Evolutionary conservation across 2,797 vertebrate species (phyloP).

Genomic region (Falco concolor): DNA sequence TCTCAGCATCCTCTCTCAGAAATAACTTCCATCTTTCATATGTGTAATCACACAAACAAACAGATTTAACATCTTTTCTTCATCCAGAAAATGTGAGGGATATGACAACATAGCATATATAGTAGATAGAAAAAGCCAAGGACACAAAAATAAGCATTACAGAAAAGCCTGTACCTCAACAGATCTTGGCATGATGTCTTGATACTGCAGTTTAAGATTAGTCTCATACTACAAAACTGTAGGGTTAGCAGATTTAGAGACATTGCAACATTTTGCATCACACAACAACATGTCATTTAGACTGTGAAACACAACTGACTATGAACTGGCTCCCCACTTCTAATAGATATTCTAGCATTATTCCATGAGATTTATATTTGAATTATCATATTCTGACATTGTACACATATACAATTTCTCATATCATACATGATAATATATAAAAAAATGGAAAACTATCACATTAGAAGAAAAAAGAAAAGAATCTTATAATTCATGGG

Average conservation of each 20-base stretch:
- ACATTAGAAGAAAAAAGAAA: background rate
- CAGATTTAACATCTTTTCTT: background rate
- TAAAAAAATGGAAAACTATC: background rate
- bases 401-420: background rate
- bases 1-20: background rate
- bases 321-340: background rate
- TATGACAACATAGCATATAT: background rate
- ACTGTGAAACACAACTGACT: background rate
- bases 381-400: background rate
- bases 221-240: background rate
- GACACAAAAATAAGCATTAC: background rate
- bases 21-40: background rate
- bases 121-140: background rate
- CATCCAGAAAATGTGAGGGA: background rate
- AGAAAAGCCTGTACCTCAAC: background rate
- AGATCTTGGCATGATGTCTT: background rate
- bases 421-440: background rate
- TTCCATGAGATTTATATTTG: background rate
- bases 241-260: background rate
- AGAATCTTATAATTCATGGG: background rate
- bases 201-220: background rate
- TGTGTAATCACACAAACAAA: background rate
- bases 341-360: background rate
- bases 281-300: background rate
- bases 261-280: background rate